These are phyloP conservation scores for Acrobeloides nanus DNA, from an alignment of 2,888 invertebrate genomes.

Conservation along the genomic window DNA sequence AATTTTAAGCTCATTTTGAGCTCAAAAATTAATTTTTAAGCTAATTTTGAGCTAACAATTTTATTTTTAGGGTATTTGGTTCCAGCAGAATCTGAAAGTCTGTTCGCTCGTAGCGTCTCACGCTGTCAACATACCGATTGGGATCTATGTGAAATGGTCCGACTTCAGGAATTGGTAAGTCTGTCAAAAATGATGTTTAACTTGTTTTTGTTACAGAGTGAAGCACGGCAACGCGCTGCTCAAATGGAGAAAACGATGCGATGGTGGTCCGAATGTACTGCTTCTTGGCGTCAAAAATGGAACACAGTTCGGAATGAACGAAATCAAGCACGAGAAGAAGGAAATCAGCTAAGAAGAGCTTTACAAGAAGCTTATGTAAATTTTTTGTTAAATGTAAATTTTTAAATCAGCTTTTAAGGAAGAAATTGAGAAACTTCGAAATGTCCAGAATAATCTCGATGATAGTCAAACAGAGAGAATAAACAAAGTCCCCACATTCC, in stretches of 20 bases:
- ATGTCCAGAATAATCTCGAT: no score
- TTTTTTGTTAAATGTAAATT: background rate
- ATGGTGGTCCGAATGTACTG: slow-evolving; percentile 98
- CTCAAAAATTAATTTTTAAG: no score
- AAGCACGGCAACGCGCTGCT: no score
- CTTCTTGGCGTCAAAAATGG: slow-evolving; percentile 69
- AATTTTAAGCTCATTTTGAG: no score
- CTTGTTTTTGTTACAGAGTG: no score
- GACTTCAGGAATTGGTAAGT: slow-evolving; percentile 75
- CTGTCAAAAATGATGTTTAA: no score
- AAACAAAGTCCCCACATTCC: no score
- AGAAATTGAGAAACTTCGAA: no score
- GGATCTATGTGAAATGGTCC: slow-evolving; percentile 60
- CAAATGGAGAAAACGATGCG: slow-evolving; percentile 99
- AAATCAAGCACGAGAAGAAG: slow-evolving; percentile 83
- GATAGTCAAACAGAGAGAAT: no score
- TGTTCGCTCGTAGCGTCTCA: slow-evolving; percentile 20
- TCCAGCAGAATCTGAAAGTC: slow-evolving; percentile 5
- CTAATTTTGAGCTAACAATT: no score
- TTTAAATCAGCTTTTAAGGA: slow-evolving; percentile 7
- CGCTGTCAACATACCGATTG: slow-evolving; percentile 53
- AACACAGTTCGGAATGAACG: slow-evolving; percentile 68
- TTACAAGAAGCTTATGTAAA: slow-evolving; percentile 17
- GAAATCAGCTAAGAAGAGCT: slow-evolving; percentile 48
- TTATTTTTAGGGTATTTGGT: slow-evolving; percentile 22